Conservation (phyloP, 2,113 vertebrate species). For the Cinclus mexicanus region DNA sequence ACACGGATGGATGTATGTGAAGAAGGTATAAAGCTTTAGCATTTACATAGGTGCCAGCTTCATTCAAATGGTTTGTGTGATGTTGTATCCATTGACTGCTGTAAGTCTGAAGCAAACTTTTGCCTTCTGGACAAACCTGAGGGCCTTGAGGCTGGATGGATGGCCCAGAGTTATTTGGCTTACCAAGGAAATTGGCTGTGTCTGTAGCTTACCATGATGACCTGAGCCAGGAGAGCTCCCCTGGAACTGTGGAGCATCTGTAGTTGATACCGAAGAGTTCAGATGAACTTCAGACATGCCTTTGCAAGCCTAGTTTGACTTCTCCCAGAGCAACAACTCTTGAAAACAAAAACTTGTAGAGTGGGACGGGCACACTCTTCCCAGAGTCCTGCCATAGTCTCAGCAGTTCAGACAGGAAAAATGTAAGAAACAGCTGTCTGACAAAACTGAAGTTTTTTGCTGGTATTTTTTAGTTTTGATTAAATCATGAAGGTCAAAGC, state of each 20-base stretch:
- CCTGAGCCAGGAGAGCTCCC: neutral
- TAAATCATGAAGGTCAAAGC: neutral
- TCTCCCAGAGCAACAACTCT: neutral
- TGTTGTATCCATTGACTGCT: neutral
- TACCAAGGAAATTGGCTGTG: neutral
- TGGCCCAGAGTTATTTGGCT: neutral
- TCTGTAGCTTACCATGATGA: neutral
- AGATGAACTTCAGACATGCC: neutral
- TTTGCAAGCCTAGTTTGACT: neutral
- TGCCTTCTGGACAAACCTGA: neutral
- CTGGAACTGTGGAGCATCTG: neutral
- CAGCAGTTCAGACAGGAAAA: neutral
- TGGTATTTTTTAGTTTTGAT: neutral
- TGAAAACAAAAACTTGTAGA: neutral
- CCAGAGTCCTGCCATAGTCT: neutral
- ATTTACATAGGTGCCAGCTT: neutral
- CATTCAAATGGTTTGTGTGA: neutral
- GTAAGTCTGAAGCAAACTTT: neutral
- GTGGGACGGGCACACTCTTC: neutral
- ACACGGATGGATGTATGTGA: neutral
- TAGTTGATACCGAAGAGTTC: neutral
- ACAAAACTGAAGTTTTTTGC: neutral
- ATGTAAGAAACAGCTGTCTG: neutral
- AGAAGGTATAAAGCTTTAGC: neutral
- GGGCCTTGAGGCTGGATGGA: neutral